Conservation (phyloP, 1,140 invertebrate genomes). For the Lepidurus arcticus region DNA sequence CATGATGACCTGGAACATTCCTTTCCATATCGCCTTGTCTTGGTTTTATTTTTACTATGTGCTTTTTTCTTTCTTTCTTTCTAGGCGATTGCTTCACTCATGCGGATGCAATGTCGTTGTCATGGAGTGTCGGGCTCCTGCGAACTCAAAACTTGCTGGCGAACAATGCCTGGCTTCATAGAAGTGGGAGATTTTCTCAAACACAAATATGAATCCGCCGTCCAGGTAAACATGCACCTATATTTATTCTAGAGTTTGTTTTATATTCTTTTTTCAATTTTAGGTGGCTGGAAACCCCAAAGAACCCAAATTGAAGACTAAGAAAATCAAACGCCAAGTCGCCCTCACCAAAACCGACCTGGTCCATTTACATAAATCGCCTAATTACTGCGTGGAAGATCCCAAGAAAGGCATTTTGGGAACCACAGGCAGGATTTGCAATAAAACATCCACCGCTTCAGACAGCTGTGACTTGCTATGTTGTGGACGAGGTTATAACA, state of each 20-base stretch:
- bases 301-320: slow-evolving; percentile 25
- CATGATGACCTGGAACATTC: background rate
- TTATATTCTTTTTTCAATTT: background rate
- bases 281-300: slow-evolving; percentile 31
- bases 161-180: slow-evolving; percentile 52
- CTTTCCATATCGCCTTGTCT: background rate
- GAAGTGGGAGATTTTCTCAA: slow-evolving; percentile 52
- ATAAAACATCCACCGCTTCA: slow-evolving; percentile 52
- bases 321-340: slow-evolving; percentile 40
- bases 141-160: slow-evolving; percentile 61
- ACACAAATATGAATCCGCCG: slow-evolving; percentile 49
- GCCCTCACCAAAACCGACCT: slow-evolving; percentile 49
- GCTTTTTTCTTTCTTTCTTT: slow-evolving; percentile 1
- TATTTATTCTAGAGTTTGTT: slow-evolving; percentile 11
- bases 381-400: slow-evolving; percentile 58
- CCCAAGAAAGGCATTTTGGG: slow-evolving; percentile 54
- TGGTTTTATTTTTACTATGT: background rate
- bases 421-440: slow-evolving; percentile 56
- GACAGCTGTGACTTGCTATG: slow-evolving; percentile 59
- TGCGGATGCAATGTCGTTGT: slow-evolving; percentile 56
- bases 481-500: slow-evolving; percentile 59
- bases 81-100: slow-evolving; percentile 47
- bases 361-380: slow-evolving; percentile 59
- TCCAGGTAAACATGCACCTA: slow-evolving; percentile 42
- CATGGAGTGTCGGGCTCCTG: slow-evolving; percentile 62